Evolutionary conservation across 2,113 vertebrate genomes (phyloP).

Genomic region (Rhynchopsitta pachyrhyncha): DNA sequence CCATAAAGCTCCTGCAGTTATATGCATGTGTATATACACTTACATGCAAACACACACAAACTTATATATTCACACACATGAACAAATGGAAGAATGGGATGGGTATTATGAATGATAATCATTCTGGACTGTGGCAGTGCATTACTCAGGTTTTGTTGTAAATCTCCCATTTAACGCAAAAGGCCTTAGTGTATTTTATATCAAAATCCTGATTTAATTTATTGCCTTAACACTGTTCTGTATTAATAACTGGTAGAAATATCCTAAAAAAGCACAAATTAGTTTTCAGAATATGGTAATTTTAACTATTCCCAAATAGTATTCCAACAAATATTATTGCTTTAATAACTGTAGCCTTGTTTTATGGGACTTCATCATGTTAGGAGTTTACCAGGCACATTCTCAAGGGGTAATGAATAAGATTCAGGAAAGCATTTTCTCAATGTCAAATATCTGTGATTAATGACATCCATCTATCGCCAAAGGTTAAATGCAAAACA

Average conservation of each 20-base stretch:
- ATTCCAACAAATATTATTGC: background rate
- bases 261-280: background rate
- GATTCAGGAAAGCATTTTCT: background rate
- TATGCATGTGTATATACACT: background rate
- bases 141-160: background rate
- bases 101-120: background rate
- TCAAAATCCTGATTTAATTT: background rate
- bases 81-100: background rate
- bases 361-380: background rate
- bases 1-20: background rate
- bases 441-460: background rate
- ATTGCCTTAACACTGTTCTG: background rate
- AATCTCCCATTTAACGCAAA: background rate
- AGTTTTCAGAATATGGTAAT: background rate
- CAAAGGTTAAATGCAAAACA: background rate
- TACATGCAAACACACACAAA: background rate
- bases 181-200: background rate
- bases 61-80: background rate
- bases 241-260: background rate
- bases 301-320: background rate
- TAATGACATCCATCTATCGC: background rate
- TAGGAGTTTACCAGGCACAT: background rate
- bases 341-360: background rate
- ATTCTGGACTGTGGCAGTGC: background rate
- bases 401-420: background rate